Percentiles rank a stretch among this genome's conserved stretches.
phyloP scores from a whole-genome alignment of 2,113 vertebrate genomes.

The Brachypteracias leptosomus region DNA sequence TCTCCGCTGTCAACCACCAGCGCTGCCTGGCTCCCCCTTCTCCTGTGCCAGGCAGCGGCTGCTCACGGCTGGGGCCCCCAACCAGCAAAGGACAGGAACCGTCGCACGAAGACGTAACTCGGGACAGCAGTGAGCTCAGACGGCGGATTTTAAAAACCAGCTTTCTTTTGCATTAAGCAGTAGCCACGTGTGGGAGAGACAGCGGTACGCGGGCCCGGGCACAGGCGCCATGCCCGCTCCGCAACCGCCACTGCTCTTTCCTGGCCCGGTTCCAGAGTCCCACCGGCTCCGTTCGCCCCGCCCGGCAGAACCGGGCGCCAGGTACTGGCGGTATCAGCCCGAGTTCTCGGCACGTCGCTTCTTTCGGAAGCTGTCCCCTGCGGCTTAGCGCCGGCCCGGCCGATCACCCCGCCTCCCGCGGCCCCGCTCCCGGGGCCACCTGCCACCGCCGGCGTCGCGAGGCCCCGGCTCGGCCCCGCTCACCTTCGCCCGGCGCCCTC shows the following conservation, averaged over 20 bases:
- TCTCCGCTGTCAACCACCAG: not conserved
- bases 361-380: not conserved
- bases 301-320: too few species aligned
- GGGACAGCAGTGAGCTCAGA: not conserved
- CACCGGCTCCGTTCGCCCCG: too few species aligned
- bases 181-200: not conserved
- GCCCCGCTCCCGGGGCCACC: not conserved
- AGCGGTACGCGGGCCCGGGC: not conserved
- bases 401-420: not conserved
- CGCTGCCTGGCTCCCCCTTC: not conserved
- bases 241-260: not conserved
- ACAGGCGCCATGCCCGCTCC: not conserved
- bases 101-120: accelerated
- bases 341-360: not conserved
- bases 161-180: not conserved
- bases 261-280: too few species aligned
- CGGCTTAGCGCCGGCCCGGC: not conserved
- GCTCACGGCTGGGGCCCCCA: too few species aligned
- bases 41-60: not conserved
- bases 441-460: not conserved
- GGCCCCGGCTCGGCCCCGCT: not conserved
- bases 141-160: not conserved
- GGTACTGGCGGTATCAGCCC: not conserved
- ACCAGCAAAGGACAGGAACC: accelerated
- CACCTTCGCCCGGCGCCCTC: not conserved